These are phyloP conservation scores for Nixonia krombeini DNA, from an alignment of 1,140 invertebrate genomes.

Conservation along the genomic window DNA sequence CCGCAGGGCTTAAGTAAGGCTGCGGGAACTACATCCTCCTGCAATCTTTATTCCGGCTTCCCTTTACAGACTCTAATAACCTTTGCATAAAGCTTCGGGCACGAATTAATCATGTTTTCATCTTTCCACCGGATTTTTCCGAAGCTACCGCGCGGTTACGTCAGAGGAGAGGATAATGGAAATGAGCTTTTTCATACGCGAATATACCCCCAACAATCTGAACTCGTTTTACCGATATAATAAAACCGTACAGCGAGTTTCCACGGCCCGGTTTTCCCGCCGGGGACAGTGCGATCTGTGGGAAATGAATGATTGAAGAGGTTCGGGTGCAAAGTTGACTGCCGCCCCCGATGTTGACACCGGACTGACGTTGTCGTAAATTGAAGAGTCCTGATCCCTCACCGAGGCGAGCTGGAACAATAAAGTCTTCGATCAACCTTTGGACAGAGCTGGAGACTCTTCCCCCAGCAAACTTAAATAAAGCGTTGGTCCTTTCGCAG, in stretches of 20 bases:
- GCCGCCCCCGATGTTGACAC: too few relatives aligned
- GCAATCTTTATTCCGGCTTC: not conserved
- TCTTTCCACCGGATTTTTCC: not conserved
- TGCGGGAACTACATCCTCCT: not conserved
- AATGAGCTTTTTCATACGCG: too few relatives aligned
- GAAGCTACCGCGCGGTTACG: not conserved
- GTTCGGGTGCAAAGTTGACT: too few relatives aligned
- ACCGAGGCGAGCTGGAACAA: too few relatives aligned
- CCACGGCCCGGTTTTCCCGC: too few relatives aligned
- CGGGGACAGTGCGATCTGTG: too few relatives aligned
- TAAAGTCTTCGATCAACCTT: constrained; percentile 4
- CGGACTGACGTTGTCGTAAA: too few relatives aligned
- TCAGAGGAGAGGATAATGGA: not conserved
- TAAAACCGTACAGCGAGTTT: too few relatives aligned
- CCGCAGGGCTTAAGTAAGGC: not conserved
- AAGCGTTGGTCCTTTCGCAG: constrained; percentile 1
- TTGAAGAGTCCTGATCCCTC: too few relatives aligned
- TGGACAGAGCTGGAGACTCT: not conserved
- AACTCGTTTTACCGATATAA: too few relatives aligned
- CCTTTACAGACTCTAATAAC: not conserved
- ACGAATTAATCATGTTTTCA: not conserved
- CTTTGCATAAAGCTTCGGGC: not conserved
- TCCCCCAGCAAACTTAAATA: constrained; percentile 1
- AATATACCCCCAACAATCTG: too few relatives aligned
- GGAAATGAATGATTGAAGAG: too few relatives aligned